Conservation (phyloP, 2,113 vertebrate genomes). For the Grus americana region DNA sequence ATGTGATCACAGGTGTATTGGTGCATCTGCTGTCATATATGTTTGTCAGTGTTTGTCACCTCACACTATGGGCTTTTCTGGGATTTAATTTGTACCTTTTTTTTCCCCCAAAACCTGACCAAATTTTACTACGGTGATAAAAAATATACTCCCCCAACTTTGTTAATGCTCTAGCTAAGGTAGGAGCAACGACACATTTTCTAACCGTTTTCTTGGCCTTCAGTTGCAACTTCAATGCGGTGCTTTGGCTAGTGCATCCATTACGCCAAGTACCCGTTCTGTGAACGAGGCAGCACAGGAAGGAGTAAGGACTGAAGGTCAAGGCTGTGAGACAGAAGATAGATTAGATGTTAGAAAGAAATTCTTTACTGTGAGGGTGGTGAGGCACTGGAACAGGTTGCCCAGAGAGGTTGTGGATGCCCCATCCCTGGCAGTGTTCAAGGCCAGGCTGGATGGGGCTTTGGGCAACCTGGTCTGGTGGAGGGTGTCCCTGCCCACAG, state of each 20-base stretch:
- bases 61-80: background rate
- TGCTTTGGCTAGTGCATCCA: too few relatives aligned
- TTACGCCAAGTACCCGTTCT: background rate
- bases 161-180: background rate
- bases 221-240: background rate
- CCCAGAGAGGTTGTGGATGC: too few relatives aligned
- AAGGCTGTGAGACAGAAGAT: fast-evolving
- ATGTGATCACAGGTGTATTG: too few relatives aligned
- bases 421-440: too few relatives aligned
- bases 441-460: too few relatives aligned
- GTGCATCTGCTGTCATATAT: background rate
- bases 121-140: background rate
- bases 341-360: too few relatives aligned
- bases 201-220: background rate
- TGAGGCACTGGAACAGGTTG: too few relatives aligned
- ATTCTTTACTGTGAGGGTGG: too few relatives aligned
- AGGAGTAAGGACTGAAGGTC: background rate
- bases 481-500: too few relatives aligned
- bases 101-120: background rate
- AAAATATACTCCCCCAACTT: background rate
- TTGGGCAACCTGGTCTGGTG: too few relatives aligned
- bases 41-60: background rate
- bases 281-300: background rate
- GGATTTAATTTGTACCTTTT: background rate
- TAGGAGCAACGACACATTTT: background rate